These are phyloP conservation scores for Pachyrhynchus sulphureomaculatus DNA, from an alignment of 1,140 invertebrate genomes.

Conservation along the genomic window DNA sequence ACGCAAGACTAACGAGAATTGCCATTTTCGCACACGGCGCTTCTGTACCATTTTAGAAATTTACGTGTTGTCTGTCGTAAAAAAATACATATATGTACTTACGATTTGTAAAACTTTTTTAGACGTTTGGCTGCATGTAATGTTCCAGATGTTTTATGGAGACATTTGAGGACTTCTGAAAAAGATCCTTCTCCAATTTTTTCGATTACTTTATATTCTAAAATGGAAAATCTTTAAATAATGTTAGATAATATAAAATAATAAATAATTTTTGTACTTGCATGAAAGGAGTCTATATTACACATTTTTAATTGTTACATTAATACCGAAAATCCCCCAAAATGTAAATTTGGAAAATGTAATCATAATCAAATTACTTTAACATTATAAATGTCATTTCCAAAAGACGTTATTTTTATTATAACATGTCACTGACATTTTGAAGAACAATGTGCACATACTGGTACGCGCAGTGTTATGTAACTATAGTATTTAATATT, in stretches of 20 bases:
- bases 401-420: neutral
- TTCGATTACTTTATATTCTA: constrained; percentile 59
- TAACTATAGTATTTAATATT: too few relatives aligned
- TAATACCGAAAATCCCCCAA: neutral
- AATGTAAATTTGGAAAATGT: neutral
- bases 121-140: constrained; percentile 65
- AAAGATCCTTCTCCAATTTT: constrained; percentile 69
- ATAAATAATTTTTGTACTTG: constrained; percentile 10
- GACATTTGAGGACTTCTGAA: constrained; percentile 69
- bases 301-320: constrained; percentile 4
- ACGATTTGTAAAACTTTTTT: constrained; percentile 60
- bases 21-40: too few relatives aligned
- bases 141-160: constrained; percentile 57
- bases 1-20: too few relatives aligned
- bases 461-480: too few relatives aligned
- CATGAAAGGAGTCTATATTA: constrained; percentile 7
- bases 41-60: too few relatives aligned
- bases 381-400: neutral
- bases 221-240: constrained; percentile 10
- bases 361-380: neutral
- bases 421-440: too few relatives aligned
- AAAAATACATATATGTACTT: constrained; percentile 8
- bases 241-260: too few relatives aligned
- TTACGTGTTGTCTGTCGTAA: too few relatives aligned
- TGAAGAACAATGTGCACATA: too few relatives aligned